Percentiles rank a stretch among this genome's conserved stretches.
Conservation (phyloP, 1,140 invertebrate species). For the Campoletis sonorensis region DNA sequence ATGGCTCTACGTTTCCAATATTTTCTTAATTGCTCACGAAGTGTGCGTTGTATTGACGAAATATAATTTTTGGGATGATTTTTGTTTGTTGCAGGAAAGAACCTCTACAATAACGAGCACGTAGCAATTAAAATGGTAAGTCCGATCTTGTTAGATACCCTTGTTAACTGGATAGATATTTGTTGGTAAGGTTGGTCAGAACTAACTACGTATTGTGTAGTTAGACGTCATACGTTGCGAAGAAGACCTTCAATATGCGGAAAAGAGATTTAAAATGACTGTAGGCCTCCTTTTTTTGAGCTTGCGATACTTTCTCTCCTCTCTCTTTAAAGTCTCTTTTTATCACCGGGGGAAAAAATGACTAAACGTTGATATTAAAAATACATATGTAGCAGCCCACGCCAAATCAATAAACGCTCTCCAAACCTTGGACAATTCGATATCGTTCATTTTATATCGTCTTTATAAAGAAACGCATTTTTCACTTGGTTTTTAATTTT, state of each 20-base stretch:
- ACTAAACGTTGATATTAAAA: constrained; percentile 7
- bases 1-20: background rate
- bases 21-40: background rate
- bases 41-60: too few species aligned
- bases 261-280: constrained; percentile 26
- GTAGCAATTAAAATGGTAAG: constrained; percentile 99
- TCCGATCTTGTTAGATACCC: constrained; percentile 53
- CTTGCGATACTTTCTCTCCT: background rate
- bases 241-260: constrained; percentile 39
- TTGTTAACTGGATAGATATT: constrained; percentile 43
- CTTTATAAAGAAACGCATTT: background rate
- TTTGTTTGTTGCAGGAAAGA: constrained; percentile 93
- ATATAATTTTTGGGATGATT: constrained; percentile 64
- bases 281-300: constrained; percentile 24
- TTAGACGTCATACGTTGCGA: constrained; percentile 12
- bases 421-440: background rate
- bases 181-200: constrained; percentile 13
- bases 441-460: background rate
- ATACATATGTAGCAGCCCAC: background rate
- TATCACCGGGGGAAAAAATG: background rate
- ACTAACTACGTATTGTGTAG: background rate
- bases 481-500: background rate
- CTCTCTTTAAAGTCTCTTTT: background rate
- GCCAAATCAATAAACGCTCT: background rate
- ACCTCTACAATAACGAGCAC: constrained; percentile 99